These are phyloP conservation scores for Zoroaster sp. DNA, from an alignment of 53 echinoderm and acorn worm species.

Conservation along the genomic window DNA sequence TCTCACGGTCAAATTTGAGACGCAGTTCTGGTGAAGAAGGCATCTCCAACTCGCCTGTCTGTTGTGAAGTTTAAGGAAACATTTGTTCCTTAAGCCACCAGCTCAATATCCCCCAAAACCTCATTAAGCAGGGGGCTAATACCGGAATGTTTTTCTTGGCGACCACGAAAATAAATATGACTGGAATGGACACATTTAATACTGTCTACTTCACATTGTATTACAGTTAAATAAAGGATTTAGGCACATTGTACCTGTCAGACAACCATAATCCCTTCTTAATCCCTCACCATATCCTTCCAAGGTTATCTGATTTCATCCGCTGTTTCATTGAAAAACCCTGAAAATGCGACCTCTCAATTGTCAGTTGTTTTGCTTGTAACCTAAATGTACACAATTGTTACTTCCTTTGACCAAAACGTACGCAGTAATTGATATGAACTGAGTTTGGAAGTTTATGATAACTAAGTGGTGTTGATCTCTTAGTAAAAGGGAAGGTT, in stretches of 20 bases:
- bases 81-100: slow-evolving; percentile 21
- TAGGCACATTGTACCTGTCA: background rate
- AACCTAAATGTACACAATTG: too few relatives aligned
- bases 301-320: background rate
- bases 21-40: background rate
- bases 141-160: background rate
- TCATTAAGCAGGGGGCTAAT: background rate
- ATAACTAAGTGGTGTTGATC: too few relatives aligned
- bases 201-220: background rate
- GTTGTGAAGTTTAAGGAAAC: background rate
- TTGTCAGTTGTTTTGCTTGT: too few relatives aligned
- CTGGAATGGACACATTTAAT: background rate
- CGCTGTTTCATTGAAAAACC: background rate
- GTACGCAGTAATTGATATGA: too few relatives aligned
- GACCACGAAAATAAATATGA: slow-evolving; percentile 13
- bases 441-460: too few relatives aligned
- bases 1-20: slow-evolving; percentile 16
- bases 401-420: too few relatives aligned
- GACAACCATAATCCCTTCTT: background rate
- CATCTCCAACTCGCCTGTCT: background rate
- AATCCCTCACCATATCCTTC: background rate
- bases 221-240: background rate
- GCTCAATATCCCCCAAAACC: background rate
- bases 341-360: background rate
- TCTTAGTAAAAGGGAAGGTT: too few relatives aligned